Conservation (phyloP, 2,113 vertebrate species). For the Arvicanthis niloticus region DNA sequence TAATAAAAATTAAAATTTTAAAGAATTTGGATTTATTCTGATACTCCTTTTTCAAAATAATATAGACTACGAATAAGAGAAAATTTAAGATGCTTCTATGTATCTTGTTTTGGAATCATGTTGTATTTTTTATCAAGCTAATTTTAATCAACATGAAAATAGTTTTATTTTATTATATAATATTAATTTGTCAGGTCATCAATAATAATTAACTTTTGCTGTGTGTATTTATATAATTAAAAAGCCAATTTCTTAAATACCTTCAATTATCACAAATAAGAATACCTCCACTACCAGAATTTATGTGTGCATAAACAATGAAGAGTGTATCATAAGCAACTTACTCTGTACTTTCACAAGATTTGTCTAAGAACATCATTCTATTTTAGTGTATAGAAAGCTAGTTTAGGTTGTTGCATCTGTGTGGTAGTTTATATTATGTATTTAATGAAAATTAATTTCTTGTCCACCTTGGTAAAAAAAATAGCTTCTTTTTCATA, state of each 20-base stretch:
- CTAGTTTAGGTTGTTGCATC: not conserved
- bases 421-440: not conserved
- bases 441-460: not conserved
- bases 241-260: not conserved
- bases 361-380: not conserved
- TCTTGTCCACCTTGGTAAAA: not conserved
- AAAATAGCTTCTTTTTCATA: not conserved
- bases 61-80: not conserved
- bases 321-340: not conserved
- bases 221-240: not conserved
- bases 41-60: not conserved
- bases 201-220: not conserved
- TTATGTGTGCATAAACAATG: not conserved
- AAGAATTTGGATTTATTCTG: not conserved
- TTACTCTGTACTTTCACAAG: not conserved
- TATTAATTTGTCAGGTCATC: not conserved
- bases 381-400: not conserved
- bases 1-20: not conserved
- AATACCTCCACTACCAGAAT: not conserved
- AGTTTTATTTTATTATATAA: not conserved
- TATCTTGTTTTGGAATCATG: not conserved
- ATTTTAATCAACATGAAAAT: not conserved
- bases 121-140: constrained; percentile 6
- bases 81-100: not conserved
- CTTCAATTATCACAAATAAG: not conserved